Evolutionary conservation across 2,888 invertebrate genomes (phyloP).

Genomic region (Oscheius sp.): DNA sequence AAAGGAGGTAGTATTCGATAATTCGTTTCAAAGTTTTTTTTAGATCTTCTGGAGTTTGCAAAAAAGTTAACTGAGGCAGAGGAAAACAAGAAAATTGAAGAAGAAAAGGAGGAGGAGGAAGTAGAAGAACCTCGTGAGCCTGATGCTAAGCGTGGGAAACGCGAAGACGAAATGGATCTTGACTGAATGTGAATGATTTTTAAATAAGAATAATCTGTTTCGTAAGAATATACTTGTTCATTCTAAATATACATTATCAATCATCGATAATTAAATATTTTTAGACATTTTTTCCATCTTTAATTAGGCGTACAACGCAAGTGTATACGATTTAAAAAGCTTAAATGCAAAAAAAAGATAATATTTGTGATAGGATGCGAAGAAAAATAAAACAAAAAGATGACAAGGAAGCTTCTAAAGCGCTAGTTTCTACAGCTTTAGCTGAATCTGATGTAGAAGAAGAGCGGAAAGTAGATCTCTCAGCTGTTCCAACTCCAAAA

Average conservation of each 20-base stretch:
- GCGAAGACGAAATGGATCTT: constrained; percentile 60
- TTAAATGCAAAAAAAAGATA: not conserved
- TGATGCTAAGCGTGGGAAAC: constrained; percentile 53
- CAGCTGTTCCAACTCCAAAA: constrained; percentile 5
- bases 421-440: not conserved
- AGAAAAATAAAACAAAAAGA: not conserved
- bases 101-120: constrained; percentile 20
- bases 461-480: constrained; percentile 1
- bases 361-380: not conserved
- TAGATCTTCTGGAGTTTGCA: constrained; percentile 61
- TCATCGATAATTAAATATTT: not conserved
- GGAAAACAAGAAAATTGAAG: constrained; percentile 28
- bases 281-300: not conserved
- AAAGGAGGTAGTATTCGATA: constrained; percentile 76
- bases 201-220: not conserved
- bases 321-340: not conserved
- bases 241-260: not conserved
- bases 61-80: constrained; percentile 53
- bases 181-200: constrained; percentile 50
- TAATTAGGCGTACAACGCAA: not conserved
- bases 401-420: constrained; percentile 3
- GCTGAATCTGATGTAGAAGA: constrained; percentile 14
- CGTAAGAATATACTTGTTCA: not conserved
- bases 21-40: constrained; percentile 11
- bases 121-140: constrained; percentile 44